phyloP scores from a whole-genome alignment of 2,888 invertebrate genomes.

The Cataglyphis rosenhaueri region DNA sequence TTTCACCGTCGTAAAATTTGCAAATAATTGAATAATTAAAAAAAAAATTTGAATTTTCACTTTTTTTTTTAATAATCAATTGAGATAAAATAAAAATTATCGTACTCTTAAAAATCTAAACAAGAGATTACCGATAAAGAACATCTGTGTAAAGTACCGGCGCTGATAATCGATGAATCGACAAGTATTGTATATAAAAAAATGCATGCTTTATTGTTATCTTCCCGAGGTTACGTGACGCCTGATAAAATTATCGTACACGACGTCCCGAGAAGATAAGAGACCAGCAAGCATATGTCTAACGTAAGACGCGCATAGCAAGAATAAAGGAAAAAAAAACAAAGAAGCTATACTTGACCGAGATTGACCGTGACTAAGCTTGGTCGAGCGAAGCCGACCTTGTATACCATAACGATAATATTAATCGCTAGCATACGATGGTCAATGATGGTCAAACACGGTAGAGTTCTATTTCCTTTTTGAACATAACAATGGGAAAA shows the following conservation, averaged over 20 bases:
- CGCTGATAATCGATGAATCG: not conserved
- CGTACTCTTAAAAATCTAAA: too few relatives aligned
- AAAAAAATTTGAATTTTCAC: not conserved
- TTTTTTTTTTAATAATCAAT: not conserved
- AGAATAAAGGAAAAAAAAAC: not conserved
- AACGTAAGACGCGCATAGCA: not conserved
- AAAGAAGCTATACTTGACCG: conserved; percentile 29
- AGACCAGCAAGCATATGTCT: not conserved
- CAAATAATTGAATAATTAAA: not conserved
- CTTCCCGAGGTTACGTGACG: conserved; percentile 8
- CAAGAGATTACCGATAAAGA: not conserved
- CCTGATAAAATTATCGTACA: conserved; percentile 21
- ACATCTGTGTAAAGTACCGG: not conserved
- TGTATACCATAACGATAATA: not conserved
- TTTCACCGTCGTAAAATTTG: not conserved
- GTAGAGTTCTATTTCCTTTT: not conserved
- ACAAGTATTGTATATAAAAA: not conserved
- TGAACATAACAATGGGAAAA: not conserved
- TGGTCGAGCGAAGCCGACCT: conserved; percentile 28
- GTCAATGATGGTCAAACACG: not conserved
- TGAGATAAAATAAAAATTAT: not conserved
- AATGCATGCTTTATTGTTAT: not conserved
- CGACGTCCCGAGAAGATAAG: not conserved
- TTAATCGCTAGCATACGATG: not conserved
- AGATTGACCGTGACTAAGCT: conserved; percentile 21